Evolutionary conservation across 2,888 invertebrate species (phyloP).

Genomic region (Slavum lentiscoides): DNA sequence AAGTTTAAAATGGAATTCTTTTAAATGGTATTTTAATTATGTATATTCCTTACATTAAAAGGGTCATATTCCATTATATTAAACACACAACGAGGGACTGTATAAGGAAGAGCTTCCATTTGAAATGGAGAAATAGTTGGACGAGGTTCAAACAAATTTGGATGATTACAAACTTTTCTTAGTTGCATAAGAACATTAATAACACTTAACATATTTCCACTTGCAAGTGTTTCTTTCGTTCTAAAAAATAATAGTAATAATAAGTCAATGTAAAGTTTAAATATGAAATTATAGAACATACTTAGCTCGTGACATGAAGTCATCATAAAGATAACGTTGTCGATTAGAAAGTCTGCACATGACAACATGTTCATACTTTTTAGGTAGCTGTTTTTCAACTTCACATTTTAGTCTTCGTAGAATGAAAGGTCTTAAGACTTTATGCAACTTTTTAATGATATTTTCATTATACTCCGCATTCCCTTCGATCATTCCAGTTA

Average conservation of each 20-base stretch:
- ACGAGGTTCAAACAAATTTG: constrained; percentile 94
- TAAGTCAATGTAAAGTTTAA: constrained; percentile 40
- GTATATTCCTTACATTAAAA: constrained; percentile 66
- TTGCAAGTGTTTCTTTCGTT: constrained; percentile 88
- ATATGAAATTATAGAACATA: constrained; percentile 62
- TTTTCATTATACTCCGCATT: constrained; percentile 88
- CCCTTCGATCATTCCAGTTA: constrained; percentile 94
- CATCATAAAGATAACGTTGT: constrained; percentile 96
- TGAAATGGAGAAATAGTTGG: constrained; percentile 93
- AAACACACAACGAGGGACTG: constrained; percentile 74
- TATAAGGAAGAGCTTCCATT: constrained; percentile 74
- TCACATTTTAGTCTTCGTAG: constrained; percentile 88
- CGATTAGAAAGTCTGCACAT: constrained; percentile 93
- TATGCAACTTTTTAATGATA: constrained; percentile 85
- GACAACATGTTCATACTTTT: constrained; percentile 93
- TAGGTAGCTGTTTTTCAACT: constrained; percentile 96
- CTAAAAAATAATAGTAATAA: constrained; percentile 62
- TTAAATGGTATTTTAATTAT: neutral
- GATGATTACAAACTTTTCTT: constrained; percentile 97
- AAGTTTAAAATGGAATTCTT: neutral
- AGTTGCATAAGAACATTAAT: constrained; percentile 97
- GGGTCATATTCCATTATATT: constrained; percentile 74
- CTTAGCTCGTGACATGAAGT: constrained; percentile 97
- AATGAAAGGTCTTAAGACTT: constrained; percentile 91
- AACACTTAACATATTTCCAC: constrained; percentile 91